Percentiles rank a stretch among this genome's conserved stretches.
phyloP scores from a whole-genome alignment of 2,113 vertebrate genomes.

The Ciconia stormi region DNA sequence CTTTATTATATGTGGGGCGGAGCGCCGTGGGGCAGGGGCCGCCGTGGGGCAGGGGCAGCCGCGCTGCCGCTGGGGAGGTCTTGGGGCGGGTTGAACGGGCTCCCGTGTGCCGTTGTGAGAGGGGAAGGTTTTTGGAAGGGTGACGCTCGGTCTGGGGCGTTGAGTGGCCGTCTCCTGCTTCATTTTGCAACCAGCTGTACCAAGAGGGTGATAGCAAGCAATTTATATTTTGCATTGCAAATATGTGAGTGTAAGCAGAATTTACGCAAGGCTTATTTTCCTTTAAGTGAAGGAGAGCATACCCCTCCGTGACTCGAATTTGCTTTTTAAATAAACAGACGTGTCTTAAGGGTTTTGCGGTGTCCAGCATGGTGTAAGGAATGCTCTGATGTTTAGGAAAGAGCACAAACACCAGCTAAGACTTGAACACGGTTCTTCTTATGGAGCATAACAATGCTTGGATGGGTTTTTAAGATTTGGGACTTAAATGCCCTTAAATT shows the following conservation, averaged over 20 bases:
- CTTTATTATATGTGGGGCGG: too few species aligned
- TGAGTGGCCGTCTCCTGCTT: background rate
- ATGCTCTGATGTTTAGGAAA: constrained; percentile 42
- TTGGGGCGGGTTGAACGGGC: background rate
- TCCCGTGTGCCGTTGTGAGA: background rate
- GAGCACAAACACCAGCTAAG: constrained; percentile 12
- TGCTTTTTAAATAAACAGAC: constrained; percentile 62
- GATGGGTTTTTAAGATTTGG: background rate
- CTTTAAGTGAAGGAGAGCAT: constrained; percentile 5
- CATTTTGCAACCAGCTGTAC: background rate
- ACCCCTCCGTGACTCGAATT: constrained; percentile 31
- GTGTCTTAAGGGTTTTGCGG: constrained; percentile 23
- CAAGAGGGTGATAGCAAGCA: background rate
- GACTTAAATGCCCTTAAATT: background rate
- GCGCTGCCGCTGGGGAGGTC: background rate
- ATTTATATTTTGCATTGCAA: background rate
- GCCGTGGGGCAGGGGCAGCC: background rate
- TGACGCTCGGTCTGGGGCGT: accelerated
- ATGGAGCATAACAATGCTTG: background rate
- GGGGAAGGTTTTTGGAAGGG: background rate
- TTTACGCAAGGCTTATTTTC: background rate
- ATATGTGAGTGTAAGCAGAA: background rate
- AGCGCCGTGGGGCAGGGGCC: too few species aligned
- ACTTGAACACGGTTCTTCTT: background rate
- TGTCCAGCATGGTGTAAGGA: constrained; percentile 59